A percentile compares a stretch with the other conserved stretches of the same genome.
These are phyloP conservation scores for Spisula solida DNA, from an alignment of 2,888 invertebrate species.

Conservation along the genomic window DNA sequence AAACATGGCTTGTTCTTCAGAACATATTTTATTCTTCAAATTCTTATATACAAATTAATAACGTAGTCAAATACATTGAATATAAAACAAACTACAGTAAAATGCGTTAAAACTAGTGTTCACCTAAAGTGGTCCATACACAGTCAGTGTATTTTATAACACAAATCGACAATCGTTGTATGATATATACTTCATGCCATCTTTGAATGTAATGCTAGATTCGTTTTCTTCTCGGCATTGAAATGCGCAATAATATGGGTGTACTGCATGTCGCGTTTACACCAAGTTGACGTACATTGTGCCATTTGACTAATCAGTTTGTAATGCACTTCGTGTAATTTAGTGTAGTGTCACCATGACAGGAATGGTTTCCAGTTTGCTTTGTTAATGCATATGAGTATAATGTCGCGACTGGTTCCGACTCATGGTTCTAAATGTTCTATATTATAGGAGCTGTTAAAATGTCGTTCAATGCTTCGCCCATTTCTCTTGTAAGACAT, in stretches of 20 bases:
- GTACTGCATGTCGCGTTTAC: not conserved
- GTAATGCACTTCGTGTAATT: not conserved
- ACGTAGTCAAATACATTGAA: not conserved
- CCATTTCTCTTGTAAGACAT: constrained; percentile 47
- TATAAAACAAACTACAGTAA: not conserved
- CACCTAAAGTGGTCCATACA: no score
- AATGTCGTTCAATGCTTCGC: constrained; percentile 4
- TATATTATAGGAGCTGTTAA: not conserved
- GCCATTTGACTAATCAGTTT: not conserved
- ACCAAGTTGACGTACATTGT: no score
- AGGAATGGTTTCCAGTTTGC: not conserved
- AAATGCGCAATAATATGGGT: not conserved
- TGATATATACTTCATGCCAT: no score
- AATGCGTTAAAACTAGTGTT: not conserved
- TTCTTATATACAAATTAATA: not conserved
- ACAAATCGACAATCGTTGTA: no score
- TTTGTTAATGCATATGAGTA: no score
- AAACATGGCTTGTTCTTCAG: no score
- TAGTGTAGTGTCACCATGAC: not conserved
- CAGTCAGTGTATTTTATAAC: no score
- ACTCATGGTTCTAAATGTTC: not conserved
- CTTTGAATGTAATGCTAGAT: no score
- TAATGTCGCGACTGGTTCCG: no score
- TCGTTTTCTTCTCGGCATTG: no score
- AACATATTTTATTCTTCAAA: no score